phyloP scores from a whole-genome alignment of 2,113 vertebrate genomes.

The Serinus canaria region DNA sequence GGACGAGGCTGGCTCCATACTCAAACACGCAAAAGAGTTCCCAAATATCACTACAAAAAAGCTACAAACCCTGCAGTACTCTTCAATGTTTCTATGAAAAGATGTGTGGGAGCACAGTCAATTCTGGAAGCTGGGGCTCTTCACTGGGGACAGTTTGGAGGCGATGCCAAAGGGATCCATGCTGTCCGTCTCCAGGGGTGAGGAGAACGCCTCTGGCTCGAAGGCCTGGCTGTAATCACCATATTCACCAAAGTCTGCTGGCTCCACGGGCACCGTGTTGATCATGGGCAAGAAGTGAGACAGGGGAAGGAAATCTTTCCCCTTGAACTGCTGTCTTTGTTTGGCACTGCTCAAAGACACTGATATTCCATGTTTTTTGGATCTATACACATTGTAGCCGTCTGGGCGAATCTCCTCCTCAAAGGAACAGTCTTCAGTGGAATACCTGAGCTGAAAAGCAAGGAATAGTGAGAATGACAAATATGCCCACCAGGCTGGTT shows the following conservation, averaged over 20 bases:
- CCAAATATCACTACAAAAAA: slow-evolving; percentile 1
- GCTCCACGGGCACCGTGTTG: slow-evolving; percentile 64
- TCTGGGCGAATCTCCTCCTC: slow-evolving; percentile 85
- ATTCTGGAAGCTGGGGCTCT: slow-evolving; percentile 89
- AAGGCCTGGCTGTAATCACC: slow-evolving; percentile 39
- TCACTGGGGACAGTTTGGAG: slow-evolving; percentile 74
- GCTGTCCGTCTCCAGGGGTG: slow-evolving; percentile 72
- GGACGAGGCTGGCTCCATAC: neutral
- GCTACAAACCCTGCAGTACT: neutral
- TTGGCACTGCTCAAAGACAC: slow-evolving; percentile 82
- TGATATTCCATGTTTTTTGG: slow-evolving; percentile 72
- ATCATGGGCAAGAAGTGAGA: slow-evolving; percentile 90
- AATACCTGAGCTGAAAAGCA: slow-evolving; percentile 77
- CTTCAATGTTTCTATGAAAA: neutral
- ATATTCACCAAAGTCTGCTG: neutral
- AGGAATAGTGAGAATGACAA: neutral
- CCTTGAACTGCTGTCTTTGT: slow-evolving; percentile 76
- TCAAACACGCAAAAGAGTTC: neutral
- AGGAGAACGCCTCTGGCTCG: slow-evolving; percentile 26
- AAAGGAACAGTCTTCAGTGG: slow-evolving; percentile 86
- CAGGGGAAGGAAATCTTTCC: slow-evolving; percentile 71
- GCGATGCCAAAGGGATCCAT: slow-evolving; percentile 86
- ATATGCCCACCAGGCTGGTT: neutral
- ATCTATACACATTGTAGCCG: slow-evolving; percentile 87
- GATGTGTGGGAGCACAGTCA: slow-evolving; percentile 23